Evolutionary conservation across 2,113 vertebrate species (phyloP), one percentile per base, ranked within the genome.

Genomic region (Catharus bicknelli): DNA sequence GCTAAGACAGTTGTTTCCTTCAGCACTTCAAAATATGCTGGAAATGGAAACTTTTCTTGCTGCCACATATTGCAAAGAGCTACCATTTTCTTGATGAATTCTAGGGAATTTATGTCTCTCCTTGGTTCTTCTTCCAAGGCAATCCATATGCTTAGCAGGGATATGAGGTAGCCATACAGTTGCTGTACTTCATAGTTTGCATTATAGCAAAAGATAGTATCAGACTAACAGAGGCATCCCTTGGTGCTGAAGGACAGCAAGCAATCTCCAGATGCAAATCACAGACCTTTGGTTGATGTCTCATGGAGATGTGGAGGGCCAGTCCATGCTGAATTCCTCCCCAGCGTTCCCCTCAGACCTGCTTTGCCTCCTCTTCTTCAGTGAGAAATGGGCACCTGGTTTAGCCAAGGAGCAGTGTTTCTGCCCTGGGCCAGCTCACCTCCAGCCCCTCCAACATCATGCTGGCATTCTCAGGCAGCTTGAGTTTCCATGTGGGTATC

Each of bases 341-440:
- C 20, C 55, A 47, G 47, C 0, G 0, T 47, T 67, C 48, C 22
- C 10, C 13, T 17, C 1, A 3, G 38, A 19, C 19, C 78, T 42
- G 61, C 42, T 47, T 57, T 4, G 16, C 34, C 34, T 34, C 34
- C 34, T 34, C 34, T 34, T 34, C 81, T 53, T 18, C 74, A 53
- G 45, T 40, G 29, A 68, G 36, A 64, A 57, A 42, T 0, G 1
- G 42, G 64, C 42, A 30, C 27, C 23, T 5, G 13, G 12, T 16
- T 38, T 2, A 74, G 69, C 25, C 38, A 25, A 17, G 38, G 5
- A 79, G 47, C 54, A 4, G 74, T 11, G 42, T 63, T 57, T 7
- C 45, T 54, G 34, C 34, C 63, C 47, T 5, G 8, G 36, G 18
- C 47, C 64, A 13, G 58, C 55, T 43, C 7, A 11, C 8, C 40